Conservation (phyloP, 2,888 invertebrate species). For the Amphimallon solstitiale region DNA sequence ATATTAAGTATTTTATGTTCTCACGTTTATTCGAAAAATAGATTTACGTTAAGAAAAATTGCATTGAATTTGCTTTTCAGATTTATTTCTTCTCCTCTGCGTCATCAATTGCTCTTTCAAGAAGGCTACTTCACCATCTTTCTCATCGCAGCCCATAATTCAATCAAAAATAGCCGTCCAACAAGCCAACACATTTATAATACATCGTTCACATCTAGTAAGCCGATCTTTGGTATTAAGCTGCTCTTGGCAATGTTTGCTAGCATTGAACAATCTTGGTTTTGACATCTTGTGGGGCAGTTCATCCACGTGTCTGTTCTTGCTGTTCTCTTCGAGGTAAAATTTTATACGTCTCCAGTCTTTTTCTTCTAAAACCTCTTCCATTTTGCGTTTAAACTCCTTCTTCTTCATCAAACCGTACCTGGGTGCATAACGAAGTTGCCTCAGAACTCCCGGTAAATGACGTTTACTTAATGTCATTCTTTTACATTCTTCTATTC, state of each 20-base stretch:
- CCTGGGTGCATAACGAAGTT: constrained; percentile 57
- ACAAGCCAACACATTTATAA: constrained; percentile 59
- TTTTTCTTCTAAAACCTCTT: constrained; percentile 64
- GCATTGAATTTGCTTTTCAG: constrained; percentile 30
- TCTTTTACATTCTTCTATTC: constrained; percentile 68
- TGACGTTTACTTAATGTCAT: constrained; percentile 65
- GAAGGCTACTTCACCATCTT: neutral
- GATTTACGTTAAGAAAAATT: constrained; percentile 16
- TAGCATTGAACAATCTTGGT: constrained; percentile 48
- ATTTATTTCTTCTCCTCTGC: neutral
- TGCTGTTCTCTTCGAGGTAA: constrained; percentile 56
- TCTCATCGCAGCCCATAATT: constrained; percentile 32
- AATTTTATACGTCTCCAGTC: constrained; percentile 62
- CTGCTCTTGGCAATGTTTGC: constrained; percentile 47
- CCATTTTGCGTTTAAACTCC: constrained; percentile 65
- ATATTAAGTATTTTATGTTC: too few species aligned
- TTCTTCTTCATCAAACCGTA: constrained; percentile 71
- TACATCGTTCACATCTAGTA: constrained; percentile 54
- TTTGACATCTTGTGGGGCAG: constrained; percentile 55
- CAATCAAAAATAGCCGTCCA: constrained; percentile 61
- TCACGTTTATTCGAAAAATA: neutral
- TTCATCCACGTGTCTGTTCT: constrained; percentile 52
- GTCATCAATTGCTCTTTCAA: neutral
- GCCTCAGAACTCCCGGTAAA: constrained; percentile 63
- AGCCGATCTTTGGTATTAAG: constrained; percentile 40